These are phyloP conservation scores for Mercenaria mercenaria DNA, from an alignment of 1,140 invertebrate species.

Conservation along the genomic window DNA sequence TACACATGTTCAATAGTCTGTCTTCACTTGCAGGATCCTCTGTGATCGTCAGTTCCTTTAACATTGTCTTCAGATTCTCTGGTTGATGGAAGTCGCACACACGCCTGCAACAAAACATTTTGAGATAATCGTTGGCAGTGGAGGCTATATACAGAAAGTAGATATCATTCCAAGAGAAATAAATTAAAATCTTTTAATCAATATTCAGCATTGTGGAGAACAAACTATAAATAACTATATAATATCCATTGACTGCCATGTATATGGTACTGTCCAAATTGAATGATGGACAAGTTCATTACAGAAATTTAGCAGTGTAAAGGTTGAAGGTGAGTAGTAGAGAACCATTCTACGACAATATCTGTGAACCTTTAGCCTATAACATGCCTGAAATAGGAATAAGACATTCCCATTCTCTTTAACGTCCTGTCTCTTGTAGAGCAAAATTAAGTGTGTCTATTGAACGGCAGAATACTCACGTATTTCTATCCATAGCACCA, in stretches of 20 bases:
- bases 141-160: too few relatives aligned
- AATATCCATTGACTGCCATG: background rate
- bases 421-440: too few relatives aligned
- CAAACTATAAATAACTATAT: background rate
- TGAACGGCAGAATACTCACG: too few relatives aligned
- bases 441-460: too few relatives aligned
- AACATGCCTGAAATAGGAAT: background rate
- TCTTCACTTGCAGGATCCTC: slow-evolving; percentile 64
- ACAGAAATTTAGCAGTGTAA: too few relatives aligned
- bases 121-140: too few relatives aligned
- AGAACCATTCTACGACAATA: background rate
- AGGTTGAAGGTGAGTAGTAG: background rate
- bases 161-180: too few relatives aligned
- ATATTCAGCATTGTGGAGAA: background rate
- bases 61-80: slow-evolving; percentile 68
- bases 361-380: background rate
- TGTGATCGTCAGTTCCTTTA: slow-evolving; percentile 70
- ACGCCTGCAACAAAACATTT: slow-evolving; percentile 64
- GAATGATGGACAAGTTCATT: too few relatives aligned
- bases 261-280: background rate
- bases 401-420: too few relatives aligned
- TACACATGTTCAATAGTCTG: slow-evolving; percentile 67
- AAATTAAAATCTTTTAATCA: too few relatives aligned
- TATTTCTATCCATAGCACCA: slow-evolving; percentile 36
- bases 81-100: slow-evolving; percentile 79